Base-by-base conservation (phyloP, 1,140 invertebrate genomes). In the Ips typographus region DNA sequence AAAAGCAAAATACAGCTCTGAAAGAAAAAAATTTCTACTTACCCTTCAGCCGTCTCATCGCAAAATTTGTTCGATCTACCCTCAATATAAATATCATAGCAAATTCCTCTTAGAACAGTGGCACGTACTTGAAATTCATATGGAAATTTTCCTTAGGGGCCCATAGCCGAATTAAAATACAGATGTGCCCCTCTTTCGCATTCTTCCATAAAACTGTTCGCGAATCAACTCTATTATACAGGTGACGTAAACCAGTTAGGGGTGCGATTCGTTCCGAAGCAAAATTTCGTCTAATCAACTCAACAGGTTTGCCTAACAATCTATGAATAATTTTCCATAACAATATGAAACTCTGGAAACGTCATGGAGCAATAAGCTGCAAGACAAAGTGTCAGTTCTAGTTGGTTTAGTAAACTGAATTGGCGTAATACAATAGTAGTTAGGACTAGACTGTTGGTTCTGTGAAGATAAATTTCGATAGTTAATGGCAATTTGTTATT, bases 91-190 rank as follows among this genome's bases (percentile, higher is more conserved):
- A 62, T 62, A 62, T 62, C 40, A 62, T 47, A 47, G 42, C 60
- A 62, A 62, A 62, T 62, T 62, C 60, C 60, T 62, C 60, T 49
- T 62, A 51, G 60, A 51, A 47, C 44, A 62, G 43, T 62, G 41
- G 44, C 60, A 51, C 60, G 60, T 62, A 62, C 43, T 62, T 62
- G 42, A 62, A 62, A 62, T 62, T 62, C 60, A 62, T 62, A 51
- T 62, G 60, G 60, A 62, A 62, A 62, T 62, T n/a, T 22, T 37
- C 41, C 41, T 51, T 2, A 47, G 44, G 60, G 44, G 22, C 4
- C 44, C 44, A 36, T 51, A 7, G 44, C 44, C 8, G 44, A 62
- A 62, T 62, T 62, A 62, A 62, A 62, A 62, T 62, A 51, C 41
- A 47, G 58, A 61, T 62, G 44, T 40, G 60, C 44, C 44, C 44